These are phyloP conservation scores for Hypocryptadius cinnamomeus DNA, from an alignment of 2,113 vertebrate species.

Conservation along the genomic window DNA sequence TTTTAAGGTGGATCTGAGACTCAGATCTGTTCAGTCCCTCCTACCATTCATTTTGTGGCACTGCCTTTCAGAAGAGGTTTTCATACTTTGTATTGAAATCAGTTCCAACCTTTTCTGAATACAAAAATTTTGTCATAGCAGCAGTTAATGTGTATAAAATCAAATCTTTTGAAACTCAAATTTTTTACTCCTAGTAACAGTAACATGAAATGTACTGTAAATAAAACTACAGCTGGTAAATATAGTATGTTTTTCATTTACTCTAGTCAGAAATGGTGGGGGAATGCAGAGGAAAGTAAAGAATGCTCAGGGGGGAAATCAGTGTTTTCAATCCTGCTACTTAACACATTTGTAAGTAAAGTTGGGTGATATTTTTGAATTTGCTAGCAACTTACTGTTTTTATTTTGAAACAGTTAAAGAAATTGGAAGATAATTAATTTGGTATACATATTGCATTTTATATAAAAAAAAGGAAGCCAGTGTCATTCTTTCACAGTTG, in stretches of 20 bases:
- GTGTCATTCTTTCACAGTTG: neutral
- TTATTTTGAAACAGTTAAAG: neutral
- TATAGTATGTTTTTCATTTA: neutral
- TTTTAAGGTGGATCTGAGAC: neutral
- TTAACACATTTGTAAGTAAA: neutral
- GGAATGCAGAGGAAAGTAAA: neutral
- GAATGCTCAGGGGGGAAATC: neutral
- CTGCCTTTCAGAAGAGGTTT: neutral
- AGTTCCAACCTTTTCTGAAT: neutral
- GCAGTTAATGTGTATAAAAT: neutral
- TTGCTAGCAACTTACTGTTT: neutral
- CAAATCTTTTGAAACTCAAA: neutral
- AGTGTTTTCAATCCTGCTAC: neutral
- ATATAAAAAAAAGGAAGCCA: neutral
- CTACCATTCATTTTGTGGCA: neutral
- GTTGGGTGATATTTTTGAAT: neutral
- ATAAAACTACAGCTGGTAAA: neutral
- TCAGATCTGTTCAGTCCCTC: neutral
- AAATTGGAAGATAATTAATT: neutral
- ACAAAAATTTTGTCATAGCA: neutral
- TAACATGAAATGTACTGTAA: neutral
- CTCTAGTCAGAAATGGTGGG: neutral
- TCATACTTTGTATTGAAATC: neutral
- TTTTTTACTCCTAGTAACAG: neutral
- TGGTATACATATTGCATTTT: neutral